phyloP scores from a whole-genome alignment of 2,797 vertebrate genomes.

The Dallia pectoralis region DNA sequence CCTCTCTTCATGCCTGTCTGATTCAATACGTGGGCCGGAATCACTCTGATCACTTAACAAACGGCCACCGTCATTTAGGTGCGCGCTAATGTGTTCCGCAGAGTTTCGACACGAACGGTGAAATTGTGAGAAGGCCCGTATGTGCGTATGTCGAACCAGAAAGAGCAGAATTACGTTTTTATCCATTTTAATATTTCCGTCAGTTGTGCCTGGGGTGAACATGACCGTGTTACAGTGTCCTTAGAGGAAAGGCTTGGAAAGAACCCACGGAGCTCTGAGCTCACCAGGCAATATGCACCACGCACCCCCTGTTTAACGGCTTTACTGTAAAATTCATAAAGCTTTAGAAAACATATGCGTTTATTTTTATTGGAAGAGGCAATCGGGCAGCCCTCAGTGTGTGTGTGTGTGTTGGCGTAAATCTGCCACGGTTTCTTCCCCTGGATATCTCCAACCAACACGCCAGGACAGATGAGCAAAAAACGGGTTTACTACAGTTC shows the following conservation, averaged over 20 bases:
- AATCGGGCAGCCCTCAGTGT: slow-evolving; percentile 15
- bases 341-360: slow-evolving; percentile 58
- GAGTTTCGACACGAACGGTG: background rate
- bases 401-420: slow-evolving; percentile 21
- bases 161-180: background rate
- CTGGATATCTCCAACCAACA: slow-evolving; percentile 23
- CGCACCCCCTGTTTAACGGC: slow-evolving; percentile 56
- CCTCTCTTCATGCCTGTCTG: background rate
- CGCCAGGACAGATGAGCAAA: slow-evolving; percentile 17
- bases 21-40: background rate
- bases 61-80: background rate
- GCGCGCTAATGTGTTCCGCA: background rate
- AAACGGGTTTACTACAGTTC: slow-evolving; percentile 8
- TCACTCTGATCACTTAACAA: background rate
- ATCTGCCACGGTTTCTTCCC: slow-evolving; percentile 22
- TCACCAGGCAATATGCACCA: slow-evolving; percentile 52
- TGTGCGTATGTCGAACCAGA: background rate
- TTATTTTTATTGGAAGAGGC: slow-evolving; percentile 48
- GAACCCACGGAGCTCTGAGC: slow-evolving; percentile 23
- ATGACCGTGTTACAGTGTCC: slow-evolving; percentile 25
- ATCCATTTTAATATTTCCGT: background rate
- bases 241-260: slow-evolving; percentile 31
- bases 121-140: background rate
- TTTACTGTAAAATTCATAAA: slow-evolving; percentile 50
- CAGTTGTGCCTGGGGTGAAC: slow-evolving; percentile 4